Conservation (phyloP, 2,113 vertebrate species). For the rat (Rattus norvegicus) region DNA sequence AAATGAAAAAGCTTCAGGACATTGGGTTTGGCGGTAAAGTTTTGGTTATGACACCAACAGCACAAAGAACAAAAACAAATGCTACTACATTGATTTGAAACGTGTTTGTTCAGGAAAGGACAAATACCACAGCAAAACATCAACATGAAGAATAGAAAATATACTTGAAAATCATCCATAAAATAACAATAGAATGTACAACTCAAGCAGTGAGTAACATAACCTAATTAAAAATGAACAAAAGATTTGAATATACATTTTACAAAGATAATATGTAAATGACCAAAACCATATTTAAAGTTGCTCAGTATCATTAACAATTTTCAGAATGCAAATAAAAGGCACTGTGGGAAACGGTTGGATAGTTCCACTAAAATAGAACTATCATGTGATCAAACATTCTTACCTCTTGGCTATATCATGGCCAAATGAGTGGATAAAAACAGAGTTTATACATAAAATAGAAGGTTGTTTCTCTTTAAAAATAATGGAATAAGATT, state of each 20-base stretch:
- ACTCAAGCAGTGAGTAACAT: neutral
- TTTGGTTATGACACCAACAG: neutral
- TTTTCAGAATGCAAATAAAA: neutral
- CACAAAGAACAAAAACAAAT: neutral
- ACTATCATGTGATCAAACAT: neutral
- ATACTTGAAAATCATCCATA: neutral
- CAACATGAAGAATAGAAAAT: neutral
- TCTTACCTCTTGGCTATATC: neutral
- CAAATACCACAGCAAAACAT: neutral
- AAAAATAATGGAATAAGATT: neutral
- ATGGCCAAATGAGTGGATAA: neutral
- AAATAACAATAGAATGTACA: neutral
- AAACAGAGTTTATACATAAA: neutral
- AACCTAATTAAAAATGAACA: neutral
- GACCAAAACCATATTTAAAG: neutral
- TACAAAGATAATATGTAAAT: slow-evolving; percentile 17
- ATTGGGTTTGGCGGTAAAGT: neutral
- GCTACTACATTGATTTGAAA: neutral
- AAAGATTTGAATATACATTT: neutral
- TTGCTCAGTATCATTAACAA: neutral
- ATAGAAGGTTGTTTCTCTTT: neutral
- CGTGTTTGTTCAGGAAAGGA: neutral
- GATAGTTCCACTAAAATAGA: neutral
- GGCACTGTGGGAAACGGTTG: neutral
- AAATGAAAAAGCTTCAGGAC: neutral